Base-by-base conservation (phyloP, 2,113 vertebrate genomes). In the Scalopus aquaticus region DNA sequence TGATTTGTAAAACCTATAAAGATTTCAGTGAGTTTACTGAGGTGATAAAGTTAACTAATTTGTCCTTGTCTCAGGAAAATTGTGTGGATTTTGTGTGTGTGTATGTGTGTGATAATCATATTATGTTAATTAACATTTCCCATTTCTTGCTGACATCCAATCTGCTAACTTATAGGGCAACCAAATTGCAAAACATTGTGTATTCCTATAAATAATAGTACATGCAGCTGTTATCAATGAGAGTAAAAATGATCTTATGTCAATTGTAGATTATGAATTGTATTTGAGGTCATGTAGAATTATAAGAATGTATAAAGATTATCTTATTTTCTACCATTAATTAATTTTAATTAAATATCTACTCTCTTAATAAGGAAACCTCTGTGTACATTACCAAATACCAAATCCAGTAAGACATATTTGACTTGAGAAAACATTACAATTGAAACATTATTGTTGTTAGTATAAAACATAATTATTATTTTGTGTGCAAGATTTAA, bases 271-370 rank as follows among this genome's bases (percentile, higher is more conserved):
- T 58, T 39, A 70, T 11, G 10, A 91, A 73, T 86, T 78, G 19
- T 39, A 3, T 42, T 39, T 85, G 70, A 51, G 17, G 9, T 82
- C 69, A 77, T 83, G 4, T 49, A 70, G 15, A 72, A 72, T 90
- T 92, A 35, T 54, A 74, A 5, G 9, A 1, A 8, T 74, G 0
- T 12, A 4, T 51, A 88, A 15, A 88, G 11, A 86, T 82, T 56
- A 88, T 44, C 37, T 80, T 82, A 79, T 65, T 96, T 90, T 87
- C 20, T 94, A 90, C 9, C 42, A 91, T 79, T 3, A 90, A 83
- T 15, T 93, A 51, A 49, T 37, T 65, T 94, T 79, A 83, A 56
- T 67, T 82, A 78, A 82, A 49, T 6, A 82, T 82, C 28, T 81
- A 74, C 9, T 4, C 1, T 42, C 44, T 37, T 69, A 83, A 54